phyloP scores from a whole-genome alignment of 2,888 invertebrate species.

The Leptopterna dolabrata region DNA sequence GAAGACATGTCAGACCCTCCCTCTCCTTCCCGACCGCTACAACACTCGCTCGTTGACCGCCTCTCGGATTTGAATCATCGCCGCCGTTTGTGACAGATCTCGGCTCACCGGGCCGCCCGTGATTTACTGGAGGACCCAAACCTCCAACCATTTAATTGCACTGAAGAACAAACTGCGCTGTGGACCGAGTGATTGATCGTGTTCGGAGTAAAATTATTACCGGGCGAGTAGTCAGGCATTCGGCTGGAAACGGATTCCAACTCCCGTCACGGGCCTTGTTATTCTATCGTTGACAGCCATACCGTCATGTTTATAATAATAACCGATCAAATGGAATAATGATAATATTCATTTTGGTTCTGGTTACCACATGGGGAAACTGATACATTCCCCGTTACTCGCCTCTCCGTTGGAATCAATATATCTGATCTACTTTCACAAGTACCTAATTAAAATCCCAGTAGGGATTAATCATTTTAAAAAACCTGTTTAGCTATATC shows the following conservation, averaged over 20 bases:
- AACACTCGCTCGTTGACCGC: not conserved
- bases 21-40: not conserved
- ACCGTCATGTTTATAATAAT: too few relatives aligned
- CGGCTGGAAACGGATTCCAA: not conserved
- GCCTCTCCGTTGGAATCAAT: too few relatives aligned
- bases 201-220: conserved; percentile 16
- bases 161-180: not conserved
- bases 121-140: not conserved
- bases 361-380: too few relatives aligned
- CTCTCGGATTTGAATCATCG: conserved; percentile 3
- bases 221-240: not conserved
- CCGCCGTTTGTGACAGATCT: not conserved
- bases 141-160: conserved; percentile 9
- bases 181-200: conserved; percentile 6
- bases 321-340: too few relatives aligned
- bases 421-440: too few relatives aligned
- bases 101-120: not conserved
- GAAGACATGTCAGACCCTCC: not conserved
- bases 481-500: too few relatives aligned
- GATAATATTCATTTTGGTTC: too few relatives aligned
- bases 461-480: too few relatives aligned
- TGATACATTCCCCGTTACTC: too few relatives aligned
- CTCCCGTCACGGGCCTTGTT: not conserved
- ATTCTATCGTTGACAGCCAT: too few relatives aligned
- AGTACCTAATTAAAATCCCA: too few relatives aligned